These are phyloP conservation scores for Sthenelais limicola DNA, from an alignment of 2,888 invertebrate species.

Conservation along the genomic window DNA sequence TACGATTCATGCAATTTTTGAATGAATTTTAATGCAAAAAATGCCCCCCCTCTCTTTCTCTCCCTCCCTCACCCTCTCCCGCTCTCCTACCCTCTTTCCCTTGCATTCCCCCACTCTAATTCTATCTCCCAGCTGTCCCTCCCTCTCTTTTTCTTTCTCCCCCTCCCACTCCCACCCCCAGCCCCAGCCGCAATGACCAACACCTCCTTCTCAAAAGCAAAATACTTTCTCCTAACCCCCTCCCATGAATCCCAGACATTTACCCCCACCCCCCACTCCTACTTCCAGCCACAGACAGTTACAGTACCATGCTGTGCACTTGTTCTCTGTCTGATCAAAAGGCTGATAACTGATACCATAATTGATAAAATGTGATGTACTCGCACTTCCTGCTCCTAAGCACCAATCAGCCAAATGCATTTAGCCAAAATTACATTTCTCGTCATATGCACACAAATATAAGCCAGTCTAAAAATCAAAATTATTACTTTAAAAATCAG, in stretches of 20 bases:
- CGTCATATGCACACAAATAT: too few relatives aligned
- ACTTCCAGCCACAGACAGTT: background rate
- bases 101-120: background rate
- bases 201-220: background rate
- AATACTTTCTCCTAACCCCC: background rate
- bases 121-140: background rate
- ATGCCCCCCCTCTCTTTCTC: background rate
- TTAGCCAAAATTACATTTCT: too few relatives aligned
- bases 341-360: too few relatives aligned
- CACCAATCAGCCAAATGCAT: too few relatives aligned
- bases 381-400: too few relatives aligned
- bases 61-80: background rate
- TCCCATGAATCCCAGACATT: background rate
- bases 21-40: too few relatives aligned
- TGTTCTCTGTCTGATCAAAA: too few relatives aligned
- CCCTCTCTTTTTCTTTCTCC: background rate
- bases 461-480: too few relatives aligned
- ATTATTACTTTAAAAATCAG: too few relatives aligned
- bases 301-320: too few relatives aligned
- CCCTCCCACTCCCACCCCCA: background rate
- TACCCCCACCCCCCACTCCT: background rate
- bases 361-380: too few relatives aligned
- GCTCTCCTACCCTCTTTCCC: background rate
- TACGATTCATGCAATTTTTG: too few relatives aligned
- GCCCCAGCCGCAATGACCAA: background rate